These are phyloP conservation scores for Chaunax sp. DNA, from an alignment of 2,797 vertebrate genomes.

Conservation along the genomic window DNA sequence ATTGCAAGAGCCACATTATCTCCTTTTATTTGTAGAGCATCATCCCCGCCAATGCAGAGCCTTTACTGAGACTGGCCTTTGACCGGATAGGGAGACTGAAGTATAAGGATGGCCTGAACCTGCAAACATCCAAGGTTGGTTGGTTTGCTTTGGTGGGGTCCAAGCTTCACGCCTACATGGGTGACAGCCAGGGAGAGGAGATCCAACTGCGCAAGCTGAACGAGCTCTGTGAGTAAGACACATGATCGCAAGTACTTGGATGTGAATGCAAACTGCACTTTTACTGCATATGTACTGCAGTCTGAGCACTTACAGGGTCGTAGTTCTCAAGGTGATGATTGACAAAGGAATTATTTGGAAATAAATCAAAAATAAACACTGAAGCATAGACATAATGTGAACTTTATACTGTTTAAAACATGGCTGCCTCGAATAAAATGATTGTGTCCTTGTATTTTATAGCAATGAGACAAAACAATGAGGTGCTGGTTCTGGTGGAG, in stretches of 20 bases:
- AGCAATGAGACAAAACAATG: conserved; percentile 91
- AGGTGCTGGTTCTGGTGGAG: conserved; percentile 94
- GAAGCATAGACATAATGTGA: background rate
- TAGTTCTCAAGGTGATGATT: background rate
- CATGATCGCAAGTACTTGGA: background rate
- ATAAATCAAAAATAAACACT: background rate
- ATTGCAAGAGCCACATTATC: background rate
- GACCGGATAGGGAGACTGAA: conserved; percentile 90
- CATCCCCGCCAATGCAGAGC: conserved; percentile 85
- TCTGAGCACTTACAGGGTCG: background rate
- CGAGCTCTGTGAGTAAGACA: conserved; percentile 91
- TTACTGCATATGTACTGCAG: background rate
- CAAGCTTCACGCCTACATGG: conserved; percentile 82
- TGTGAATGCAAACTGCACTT: background rate
- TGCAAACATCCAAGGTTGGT: conserved; percentile 88
- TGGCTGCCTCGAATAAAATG: background rate
- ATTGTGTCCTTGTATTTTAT: conserved; percentile 41
- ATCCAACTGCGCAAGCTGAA: conserved; percentile 93
- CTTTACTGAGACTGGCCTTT: conserved; percentile 86
- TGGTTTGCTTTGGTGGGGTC: conserved; percentile 92
- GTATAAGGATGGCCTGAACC: conserved; percentile 92
- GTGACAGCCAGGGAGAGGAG: conserved; percentile 83
- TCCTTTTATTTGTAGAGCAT: conserved; percentile 80
- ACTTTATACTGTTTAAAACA: background rate
- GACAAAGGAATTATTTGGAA: background rate